Evolutionary conservation across 2,113 vertebrate genomes (phyloP).

Genomic region (Porphyrio hochstetteri): DNA sequence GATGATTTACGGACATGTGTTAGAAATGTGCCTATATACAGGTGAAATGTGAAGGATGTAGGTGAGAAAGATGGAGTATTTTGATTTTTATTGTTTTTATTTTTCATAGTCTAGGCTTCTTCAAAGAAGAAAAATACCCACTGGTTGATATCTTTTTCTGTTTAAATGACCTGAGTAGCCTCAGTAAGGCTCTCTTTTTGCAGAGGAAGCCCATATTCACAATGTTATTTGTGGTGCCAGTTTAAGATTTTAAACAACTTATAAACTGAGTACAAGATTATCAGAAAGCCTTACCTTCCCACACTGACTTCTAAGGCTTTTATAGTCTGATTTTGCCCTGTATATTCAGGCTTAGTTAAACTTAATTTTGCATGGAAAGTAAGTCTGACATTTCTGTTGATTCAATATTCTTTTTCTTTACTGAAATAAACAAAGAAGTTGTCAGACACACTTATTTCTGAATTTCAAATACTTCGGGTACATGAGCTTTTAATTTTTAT

Average conservation of each 20-base stretch:
- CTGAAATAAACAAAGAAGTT: background rate
- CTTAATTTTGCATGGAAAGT: background rate
- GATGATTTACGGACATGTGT: background rate
- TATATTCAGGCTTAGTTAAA: background rate
- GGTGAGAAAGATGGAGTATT: background rate
- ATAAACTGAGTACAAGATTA: background rate
- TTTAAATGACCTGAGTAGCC: background rate
- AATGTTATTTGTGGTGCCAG: background rate
- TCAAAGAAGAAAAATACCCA: background rate
- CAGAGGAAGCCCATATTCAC: background rate
- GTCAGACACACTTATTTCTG: background rate
- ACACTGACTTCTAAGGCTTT: background rate
- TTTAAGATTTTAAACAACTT: background rate
- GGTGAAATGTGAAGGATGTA: background rate
- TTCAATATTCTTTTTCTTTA: background rate
- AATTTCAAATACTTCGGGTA: background rate
- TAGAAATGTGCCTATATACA: background rate
- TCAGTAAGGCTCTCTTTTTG: background rate
- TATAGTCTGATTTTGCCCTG: background rate
- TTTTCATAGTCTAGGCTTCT: background rate
- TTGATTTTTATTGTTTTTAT: background rate
- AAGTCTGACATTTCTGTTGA: background rate
- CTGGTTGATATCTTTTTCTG: background rate
- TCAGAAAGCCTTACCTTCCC: background rate
- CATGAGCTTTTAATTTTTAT: background rate